Conservation (phyloP, 1,140 invertebrate genomes). For the Mesaphorura yosii region DNA sequence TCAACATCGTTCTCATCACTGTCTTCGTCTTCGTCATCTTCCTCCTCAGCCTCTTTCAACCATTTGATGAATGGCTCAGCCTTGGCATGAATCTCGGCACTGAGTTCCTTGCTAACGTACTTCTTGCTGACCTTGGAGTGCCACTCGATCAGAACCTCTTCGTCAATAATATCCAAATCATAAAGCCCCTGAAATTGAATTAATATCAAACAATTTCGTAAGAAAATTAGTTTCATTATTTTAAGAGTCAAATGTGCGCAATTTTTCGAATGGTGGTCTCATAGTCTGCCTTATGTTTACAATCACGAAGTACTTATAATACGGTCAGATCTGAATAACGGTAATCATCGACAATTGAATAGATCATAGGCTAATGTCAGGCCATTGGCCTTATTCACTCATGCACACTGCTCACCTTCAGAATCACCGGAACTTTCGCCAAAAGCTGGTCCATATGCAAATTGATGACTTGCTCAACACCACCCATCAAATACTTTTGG, state of each 20-base stretch:
- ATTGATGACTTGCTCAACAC: conserved; percentile 85
- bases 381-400: not conserved
- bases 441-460: conserved; percentile 67
- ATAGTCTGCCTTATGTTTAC: conserved; percentile 28
- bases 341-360: conserved; percentile 17
- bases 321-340: conserved; percentile 28
- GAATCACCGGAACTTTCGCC: conserved; percentile 74
- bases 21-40: conserved; percentile 60
- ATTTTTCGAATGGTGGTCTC: conserved; percentile 8
- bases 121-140: conserved; percentile 85
- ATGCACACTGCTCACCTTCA: conserved; percentile 53
- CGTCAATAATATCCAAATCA: conserved; percentile 87
- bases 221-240: not conserved
- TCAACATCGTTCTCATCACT: conserved; percentile 58
- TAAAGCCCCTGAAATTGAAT: conserved; percentile 64
- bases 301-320: conserved; percentile 19
- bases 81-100: conserved; percentile 81
- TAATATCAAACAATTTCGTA: conserved; percentile 4
- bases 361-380: not conserved
- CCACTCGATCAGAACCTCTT: conserved; percentile 89
- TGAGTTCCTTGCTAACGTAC: conserved; percentile 80
- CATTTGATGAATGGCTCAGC: conserved; percentile 90
- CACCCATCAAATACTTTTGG: conserved; percentile 88
- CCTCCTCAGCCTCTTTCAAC: conserved; percentile 93
- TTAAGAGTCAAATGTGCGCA: not conserved